Percentiles rank a stretch among this genome's conserved stretches.
Evolutionary conservation across 1,140 invertebrate species (phyloP).

Genomic region (Euwallacea fornicatus): DNA sequence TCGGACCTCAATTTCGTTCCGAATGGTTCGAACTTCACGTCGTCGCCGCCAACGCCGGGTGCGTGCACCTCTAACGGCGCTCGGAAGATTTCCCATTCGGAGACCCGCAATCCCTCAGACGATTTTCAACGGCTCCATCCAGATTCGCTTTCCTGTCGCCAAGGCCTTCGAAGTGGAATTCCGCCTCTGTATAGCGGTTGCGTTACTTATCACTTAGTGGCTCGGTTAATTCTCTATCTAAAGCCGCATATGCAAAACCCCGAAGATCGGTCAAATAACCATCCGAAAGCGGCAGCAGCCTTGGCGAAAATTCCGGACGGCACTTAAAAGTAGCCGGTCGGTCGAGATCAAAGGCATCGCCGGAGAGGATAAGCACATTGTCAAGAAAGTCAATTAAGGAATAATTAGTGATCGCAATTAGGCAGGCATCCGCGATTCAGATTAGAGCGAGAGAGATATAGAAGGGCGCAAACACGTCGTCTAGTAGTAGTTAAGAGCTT

Average conservation of each 20-base stretch:
- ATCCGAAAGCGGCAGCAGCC: conserved; percentile 8
- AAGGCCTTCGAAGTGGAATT: too few relatives aligned
- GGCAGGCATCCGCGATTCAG: conserved; percentile 29
- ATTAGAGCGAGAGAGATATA: conserved; percentile 20
- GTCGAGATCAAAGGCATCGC: conserved; percentile 29
- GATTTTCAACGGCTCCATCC: too few relatives aligned
- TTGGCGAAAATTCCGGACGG: conserved; percentile 30
- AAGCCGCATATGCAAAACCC: conserved; percentile 2
- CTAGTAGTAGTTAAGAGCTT: conserved; percentile 17
- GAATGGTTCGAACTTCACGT: too few relatives aligned
- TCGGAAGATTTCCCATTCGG: too few relatives aligned
- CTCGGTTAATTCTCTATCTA: too few relatives aligned
- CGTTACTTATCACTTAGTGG: too few relatives aligned
- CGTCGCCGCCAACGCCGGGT: too few relatives aligned
- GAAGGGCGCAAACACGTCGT: conserved; percentile 2
- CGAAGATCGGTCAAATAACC: conserved; percentile 6
- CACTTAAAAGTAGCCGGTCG: conserved; percentile 29
- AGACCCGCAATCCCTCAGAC: too few relatives aligned
- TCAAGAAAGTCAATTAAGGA: conserved; percentile 39
- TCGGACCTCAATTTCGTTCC: too few relatives aligned
- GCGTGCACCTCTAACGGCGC: too few relatives aligned
- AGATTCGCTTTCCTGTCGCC: too few relatives aligned
- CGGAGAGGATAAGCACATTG: conserved; percentile 32
- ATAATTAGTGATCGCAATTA: conserved; percentile 39
- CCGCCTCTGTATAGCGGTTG: too few relatives aligned